Conservation (phyloP, 2,888 invertebrate species). For the Digitonthophagus gazella region DNA sequence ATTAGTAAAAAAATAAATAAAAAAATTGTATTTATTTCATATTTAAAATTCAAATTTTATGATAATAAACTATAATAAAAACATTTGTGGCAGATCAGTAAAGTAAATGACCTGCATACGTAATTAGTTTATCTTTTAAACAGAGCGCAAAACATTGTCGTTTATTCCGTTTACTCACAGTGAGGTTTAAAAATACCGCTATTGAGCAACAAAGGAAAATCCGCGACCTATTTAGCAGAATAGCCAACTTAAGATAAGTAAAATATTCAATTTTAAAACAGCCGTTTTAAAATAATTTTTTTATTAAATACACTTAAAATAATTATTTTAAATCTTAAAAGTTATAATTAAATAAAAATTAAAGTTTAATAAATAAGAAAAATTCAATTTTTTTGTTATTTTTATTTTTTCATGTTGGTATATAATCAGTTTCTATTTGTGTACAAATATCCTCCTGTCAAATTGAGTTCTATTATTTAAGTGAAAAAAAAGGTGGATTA, state of each 20-base stretch:
- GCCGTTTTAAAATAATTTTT: neutral
- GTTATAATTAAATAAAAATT: neutral
- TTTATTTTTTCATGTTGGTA: neutral
- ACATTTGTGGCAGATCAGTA: neutral
- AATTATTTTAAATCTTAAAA: neutral
- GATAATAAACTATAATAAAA: too few species aligned
- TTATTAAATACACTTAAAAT: neutral
- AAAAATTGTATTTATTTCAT: too few species aligned
- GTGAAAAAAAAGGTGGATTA: constrained; percentile 1
- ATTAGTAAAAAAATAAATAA: too few species aligned
- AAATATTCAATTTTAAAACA: neutral
- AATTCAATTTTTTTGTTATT: neutral
- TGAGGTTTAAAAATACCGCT: neutral
- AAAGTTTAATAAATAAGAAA: neutral
- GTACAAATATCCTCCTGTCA: constrained; percentile 15
- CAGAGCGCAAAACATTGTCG: neutral
- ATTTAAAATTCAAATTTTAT: too few species aligned
- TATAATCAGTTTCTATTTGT: constrained; percentile 6
- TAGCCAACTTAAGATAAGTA: neutral
- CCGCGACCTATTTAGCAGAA: constrained; percentile 12
- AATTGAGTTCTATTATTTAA: neutral
- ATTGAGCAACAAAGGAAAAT: constrained; percentile 8
- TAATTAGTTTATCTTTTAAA: neutral
- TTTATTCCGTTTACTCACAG: neutral
- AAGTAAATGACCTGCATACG: neutral